Evolutionary conservation across 2,888 invertebrate genomes (phyloP), one percentile per base, ranked within the genome.

Genomic region (Theodoxus fluviatilis): DNA sequence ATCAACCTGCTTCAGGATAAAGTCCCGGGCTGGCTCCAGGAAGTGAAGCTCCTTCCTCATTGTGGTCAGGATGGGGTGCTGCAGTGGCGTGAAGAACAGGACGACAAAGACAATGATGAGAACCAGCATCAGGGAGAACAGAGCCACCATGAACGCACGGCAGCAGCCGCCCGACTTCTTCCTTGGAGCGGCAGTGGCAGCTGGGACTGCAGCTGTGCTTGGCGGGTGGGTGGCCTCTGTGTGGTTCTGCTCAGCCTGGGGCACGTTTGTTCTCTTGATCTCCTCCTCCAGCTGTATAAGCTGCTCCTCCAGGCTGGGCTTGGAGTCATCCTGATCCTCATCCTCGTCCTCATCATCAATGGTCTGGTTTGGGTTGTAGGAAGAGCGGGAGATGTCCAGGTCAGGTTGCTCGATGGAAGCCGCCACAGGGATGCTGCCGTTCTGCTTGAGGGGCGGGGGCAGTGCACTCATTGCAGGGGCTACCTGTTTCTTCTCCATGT

Each of bases 241-340:
- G 73, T 80, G 78, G 72, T 80, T 80, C 43, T 74, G 72, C 38
- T 75, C 73, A 40, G 28, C 33, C 33, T 64, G 63, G n/a, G n/a
- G n/a, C 37, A 68, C 18, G 28, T 18, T 25, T 4, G 71, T 68
- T 1, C 73, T 74, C 67, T 67, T 70, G 69, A 77, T 78, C 64
- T 75, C 72, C 63, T 79, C 77, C 63, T 83, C 83, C 68, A 83
- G 72, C 55, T 79, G 77, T 67, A 76, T 75, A 18, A 83, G 76
- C 75, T 83, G 81, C n/a, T 82, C 81, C 59, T 83, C 83, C 65
- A 83, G 73, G 31, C 78, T 78, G 12, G 75, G 71, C 59, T 81
- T 82, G 7, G 71, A 43, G 2, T 72, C 71, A 7, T 64, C 70
- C 28, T 74, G 75, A 4, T 74, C 76, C 61, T 76, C 77, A 38